Base-by-base conservation (phyloP, 2,113 vertebrate genomes). In the Lepus europaeus region DNA sequence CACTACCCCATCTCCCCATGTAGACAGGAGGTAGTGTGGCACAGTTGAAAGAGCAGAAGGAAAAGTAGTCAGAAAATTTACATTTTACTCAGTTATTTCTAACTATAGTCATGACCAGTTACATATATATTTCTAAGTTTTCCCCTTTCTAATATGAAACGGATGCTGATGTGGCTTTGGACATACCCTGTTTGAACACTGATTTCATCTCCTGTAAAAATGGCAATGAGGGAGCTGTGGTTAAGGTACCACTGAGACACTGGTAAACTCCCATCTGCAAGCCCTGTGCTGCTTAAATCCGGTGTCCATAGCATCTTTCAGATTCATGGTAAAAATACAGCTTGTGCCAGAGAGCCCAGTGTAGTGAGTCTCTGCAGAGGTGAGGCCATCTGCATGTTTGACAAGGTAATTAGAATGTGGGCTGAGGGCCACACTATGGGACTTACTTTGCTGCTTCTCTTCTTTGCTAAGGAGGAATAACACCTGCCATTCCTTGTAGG, bases 401-500 rank as follows among this genome's bases (percentile, higher is more conserved):
- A n/a, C 6, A 4, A 45, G 66, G 27, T 6, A 31, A n/a, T 51
- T 72, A 63, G 74, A 56, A 12, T 25, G 27, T 29, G 51, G 29
- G 36, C 56, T 25, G 25, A 9, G 27, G 53, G 36, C 33, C 53
- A 53, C 22, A 25, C 45, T n/a, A 10, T 0, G 51, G 77, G 53
- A 20, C 17, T 3, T 4, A 3, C 27, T 91, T 33, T 23, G 3
- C 39, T 6, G 64, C 53, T 49, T 45, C 9, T 29, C 33, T 14
- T 64, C 56, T 82, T 72, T 89, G 69, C 27, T 66, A 9, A 5
- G 10, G 13, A 49, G 45, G 23, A 76, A 20, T 5, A 3, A 19
- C 0, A n/a, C 31, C 63, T 31, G 4, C n/a, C 59, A 5, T 59
- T 76, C 59, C n/a, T 19, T 16, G 0, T 8, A 3, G 8, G 19